phyloP scores from a whole-genome alignment of 2,113 vertebrate species.

The Ptyas mucosa region DNA sequence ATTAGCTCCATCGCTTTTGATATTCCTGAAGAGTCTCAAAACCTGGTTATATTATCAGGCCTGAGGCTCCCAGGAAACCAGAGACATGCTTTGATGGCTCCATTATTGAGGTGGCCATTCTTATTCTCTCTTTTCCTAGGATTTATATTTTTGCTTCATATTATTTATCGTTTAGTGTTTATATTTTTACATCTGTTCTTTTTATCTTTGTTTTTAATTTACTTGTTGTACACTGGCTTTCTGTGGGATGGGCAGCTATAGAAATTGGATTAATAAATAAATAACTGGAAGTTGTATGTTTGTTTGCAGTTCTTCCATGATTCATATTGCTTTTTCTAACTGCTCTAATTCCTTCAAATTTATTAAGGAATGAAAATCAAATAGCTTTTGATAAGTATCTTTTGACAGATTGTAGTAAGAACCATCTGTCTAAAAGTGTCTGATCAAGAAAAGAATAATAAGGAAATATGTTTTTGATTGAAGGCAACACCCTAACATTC shows the following conservation, averaged over 20 bases:
- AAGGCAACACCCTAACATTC: constrained; percentile 42
- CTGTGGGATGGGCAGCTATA: background rate
- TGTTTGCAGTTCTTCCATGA: background rate
- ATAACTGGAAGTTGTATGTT: background rate
- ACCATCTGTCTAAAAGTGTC: background rate
- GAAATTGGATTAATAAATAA: background rate
- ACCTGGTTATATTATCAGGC: background rate
- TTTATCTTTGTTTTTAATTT: background rate
- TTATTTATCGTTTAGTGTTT: background rate
- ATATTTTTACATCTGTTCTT: background rate
- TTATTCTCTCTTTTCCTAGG: background rate
- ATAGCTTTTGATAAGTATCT: background rate
- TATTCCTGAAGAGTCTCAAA: background rate
- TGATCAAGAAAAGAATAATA: constrained; percentile 39
- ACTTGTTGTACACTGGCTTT: background rate
- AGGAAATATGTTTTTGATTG: constrained; percentile 56
- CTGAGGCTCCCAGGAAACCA: background rate
- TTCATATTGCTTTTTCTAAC: background rate
- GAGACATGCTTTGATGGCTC: background rate
- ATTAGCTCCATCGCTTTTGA: background rate
- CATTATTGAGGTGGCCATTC: background rate
- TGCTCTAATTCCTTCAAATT: background rate
- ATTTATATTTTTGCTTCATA: background rate
- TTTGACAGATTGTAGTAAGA: constrained; percentile 33
- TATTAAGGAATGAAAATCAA: background rate